These are phyloP conservation scores for Triplophysa dalaica DNA, from an alignment of 2,113 vertebrate species.

Conservation along the genomic window DNA sequence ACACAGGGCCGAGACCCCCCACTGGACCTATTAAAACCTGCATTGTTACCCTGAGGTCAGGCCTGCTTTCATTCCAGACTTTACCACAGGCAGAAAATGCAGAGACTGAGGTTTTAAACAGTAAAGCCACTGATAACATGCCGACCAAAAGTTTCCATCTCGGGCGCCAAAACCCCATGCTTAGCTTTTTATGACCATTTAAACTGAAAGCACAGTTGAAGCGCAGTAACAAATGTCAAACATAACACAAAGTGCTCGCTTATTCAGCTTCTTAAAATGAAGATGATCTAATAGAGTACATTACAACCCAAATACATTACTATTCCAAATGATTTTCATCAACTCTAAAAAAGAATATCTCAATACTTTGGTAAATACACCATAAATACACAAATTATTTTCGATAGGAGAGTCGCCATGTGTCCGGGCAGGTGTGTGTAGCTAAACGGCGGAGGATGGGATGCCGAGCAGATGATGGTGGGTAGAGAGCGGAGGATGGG, in stretches of 20 bases:
- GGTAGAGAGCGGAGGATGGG: conserved; percentile 39
- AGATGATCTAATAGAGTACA: too few species aligned
- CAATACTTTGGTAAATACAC: background rate
- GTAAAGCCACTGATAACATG: conserved; percentile 9
- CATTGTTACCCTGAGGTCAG: conserved; percentile 89
- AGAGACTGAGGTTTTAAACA: conserved; percentile 64
- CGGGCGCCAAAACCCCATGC: background rate
- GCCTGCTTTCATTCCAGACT: conserved; percentile 83
- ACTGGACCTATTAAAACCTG: conserved; percentile 82
- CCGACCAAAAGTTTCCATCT: background rate
- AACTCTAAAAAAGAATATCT: too few species aligned
- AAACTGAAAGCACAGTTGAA: background rate
- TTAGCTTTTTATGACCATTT: background rate
- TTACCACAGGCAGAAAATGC: conserved; percentile 79
- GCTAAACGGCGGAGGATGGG: conserved; percentile 28
- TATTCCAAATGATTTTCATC: too few species aligned
- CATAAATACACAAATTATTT: too few species aligned
- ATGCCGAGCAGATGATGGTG: conserved; percentile 18
- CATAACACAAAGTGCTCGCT: too few species aligned
- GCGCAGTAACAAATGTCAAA: background rate
- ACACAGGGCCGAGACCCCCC: conserved; percentile 64
- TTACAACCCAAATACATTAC: too few species aligned
- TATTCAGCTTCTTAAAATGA: too few species aligned
- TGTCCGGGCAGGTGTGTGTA: conserved; percentile 4
- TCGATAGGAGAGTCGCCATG: background rate